phyloP scores from a whole-genome alignment of 2,888 invertebrate species.

The Portevinia maculata region DNA sequence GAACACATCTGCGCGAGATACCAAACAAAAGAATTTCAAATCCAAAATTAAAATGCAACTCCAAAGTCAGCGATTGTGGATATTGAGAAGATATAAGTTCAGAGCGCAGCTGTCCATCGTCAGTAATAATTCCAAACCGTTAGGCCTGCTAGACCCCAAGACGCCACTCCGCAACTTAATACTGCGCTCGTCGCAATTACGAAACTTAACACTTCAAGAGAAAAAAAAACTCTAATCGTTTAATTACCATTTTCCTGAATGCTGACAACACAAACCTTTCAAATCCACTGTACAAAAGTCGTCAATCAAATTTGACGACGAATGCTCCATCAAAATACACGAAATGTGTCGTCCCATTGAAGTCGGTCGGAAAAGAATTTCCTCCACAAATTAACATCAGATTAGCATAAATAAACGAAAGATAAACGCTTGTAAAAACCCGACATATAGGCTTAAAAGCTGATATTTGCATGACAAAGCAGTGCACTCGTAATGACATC shows the following conservation, averaged over 20 bases:
- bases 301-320: conserved; percentile 66
- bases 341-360: conserved; percentile 3
- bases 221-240: conserved; percentile 62
- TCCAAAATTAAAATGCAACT: conserved; percentile 49
- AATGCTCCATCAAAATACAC: conserved; percentile 33
- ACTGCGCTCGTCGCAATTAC: conserved; percentile 36
- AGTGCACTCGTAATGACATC: conserved; percentile 47
- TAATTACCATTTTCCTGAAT: conserved; percentile 67
- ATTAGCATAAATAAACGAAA: conserved; percentile 69
- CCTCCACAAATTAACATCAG: conserved; percentile 55
- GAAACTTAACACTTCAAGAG: conserved; percentile 37
- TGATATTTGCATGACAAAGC: conserved; percentile 61
- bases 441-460: conserved; percentile 20
- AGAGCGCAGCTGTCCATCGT: conserved; percentile 54
- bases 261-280: conserved; percentile 57
- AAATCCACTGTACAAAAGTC: conserved; percentile 40
- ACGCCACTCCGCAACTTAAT: conserved; percentile 5
- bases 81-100: conserved; percentile 60
- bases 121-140: conserved; percentile 30
- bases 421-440: conserved; percentile 41
- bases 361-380: conserved; percentile 28
- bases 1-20: conserved; percentile 15
- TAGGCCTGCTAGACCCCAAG: conserved; percentile 40
- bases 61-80: conserved; percentile 37
- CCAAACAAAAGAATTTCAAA: conserved; percentile 66